Evolutionary conservation across 2,113 vertebrate species (phyloP).

Genomic region (Mesocricetus auratus): DNA sequence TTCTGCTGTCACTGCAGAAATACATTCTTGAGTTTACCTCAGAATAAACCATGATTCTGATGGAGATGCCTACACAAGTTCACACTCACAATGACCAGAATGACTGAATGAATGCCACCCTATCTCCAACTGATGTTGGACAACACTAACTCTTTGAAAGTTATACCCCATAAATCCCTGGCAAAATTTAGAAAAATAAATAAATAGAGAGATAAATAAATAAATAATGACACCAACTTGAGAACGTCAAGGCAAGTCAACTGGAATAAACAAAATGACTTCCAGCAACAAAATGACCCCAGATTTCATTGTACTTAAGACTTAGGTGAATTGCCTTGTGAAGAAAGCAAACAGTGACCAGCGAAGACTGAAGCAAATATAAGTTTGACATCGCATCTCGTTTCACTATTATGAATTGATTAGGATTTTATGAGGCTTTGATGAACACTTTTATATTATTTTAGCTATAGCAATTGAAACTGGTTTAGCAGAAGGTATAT

Average conservation of each 20-base stretch:
- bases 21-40: neutral
- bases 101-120: neutral
- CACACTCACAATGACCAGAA: neutral
- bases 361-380: neutral
- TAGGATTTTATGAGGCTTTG: constrained; percentile 27
- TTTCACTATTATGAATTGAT: neutral
- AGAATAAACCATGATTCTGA: neutral
- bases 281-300: constrained; percentile 55
- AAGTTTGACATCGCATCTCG: neutral
- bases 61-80: neutral
- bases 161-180: constrained; percentile 52
- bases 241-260: constrained; percentile 23
- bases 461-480: neutral
- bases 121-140: neutral
- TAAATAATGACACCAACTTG: constrained; percentile 36
- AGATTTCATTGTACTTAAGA: neutral
- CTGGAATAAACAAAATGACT: constrained; percentile 53
- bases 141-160: constrained; percentile 56
- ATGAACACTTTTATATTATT: neutral
- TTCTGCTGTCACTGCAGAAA: neutral
- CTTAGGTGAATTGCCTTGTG: neutral
- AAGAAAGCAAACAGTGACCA: constrained; percentile 6
- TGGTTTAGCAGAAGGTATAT: neutral
- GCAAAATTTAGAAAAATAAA: constrained; percentile 56
- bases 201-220: neutral